These are phyloP conservation scores for Stigmatopora nigra DNA, from an alignment of 2,113 vertebrate genomes.

Conservation along the genomic window DNA sequence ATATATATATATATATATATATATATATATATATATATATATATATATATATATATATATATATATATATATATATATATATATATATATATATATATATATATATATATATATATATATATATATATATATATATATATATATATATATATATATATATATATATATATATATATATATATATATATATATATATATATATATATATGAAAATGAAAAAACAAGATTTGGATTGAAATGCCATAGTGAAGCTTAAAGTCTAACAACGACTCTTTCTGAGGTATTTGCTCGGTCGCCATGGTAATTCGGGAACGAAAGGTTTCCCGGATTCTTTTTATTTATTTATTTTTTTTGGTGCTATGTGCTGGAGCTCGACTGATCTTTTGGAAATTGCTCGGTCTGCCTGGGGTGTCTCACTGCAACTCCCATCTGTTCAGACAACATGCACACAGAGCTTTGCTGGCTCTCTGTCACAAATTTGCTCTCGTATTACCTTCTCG, in stretches of 20 bases:
- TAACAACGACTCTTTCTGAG: conserved; percentile 23
- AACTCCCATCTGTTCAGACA: conserved; percentile 57
- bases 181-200: no score
- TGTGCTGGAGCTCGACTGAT: conserved; percentile 40
- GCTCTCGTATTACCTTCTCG: conserved; percentile 20
- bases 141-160: no score
- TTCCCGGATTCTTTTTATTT: conserved; percentile 46
- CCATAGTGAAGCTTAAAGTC: conserved; percentile 32
- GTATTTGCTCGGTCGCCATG: conserved; percentile 45
- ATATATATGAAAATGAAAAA: no score
- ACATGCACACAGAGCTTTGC: conserved; percentile 38
- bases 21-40: no score
- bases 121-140: no score
- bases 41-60: no score
- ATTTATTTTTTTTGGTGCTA: conserved; percentile 29
- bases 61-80: no score
- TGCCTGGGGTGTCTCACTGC: conserved; percentile 51
- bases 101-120: no score
- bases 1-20: no score
- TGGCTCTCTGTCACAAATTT: conserved; percentile 35
- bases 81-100: no score
- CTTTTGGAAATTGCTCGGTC: conserved; percentile 55
- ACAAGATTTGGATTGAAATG: conserved; percentile 26
- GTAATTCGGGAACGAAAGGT: conserved; percentile 45
- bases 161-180: no score